Evolutionary conservation across 2,888 invertebrate genomes (phyloP), one percentile per base, ranked within the genome.

Genomic region (Diarsia rubi): DNA sequence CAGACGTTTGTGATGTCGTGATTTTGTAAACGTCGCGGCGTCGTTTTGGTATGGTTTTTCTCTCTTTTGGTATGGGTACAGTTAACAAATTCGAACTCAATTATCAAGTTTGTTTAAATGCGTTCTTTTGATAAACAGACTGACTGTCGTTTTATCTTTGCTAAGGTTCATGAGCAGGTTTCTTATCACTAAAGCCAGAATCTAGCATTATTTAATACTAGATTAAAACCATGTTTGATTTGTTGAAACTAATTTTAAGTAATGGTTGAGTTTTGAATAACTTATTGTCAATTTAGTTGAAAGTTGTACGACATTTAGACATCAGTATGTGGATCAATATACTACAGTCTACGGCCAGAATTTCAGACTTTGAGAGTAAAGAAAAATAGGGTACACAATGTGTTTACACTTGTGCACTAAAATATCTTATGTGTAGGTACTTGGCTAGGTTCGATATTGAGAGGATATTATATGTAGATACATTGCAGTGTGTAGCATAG

Each of bases 21-120:
- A 69, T 69, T 79, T 68, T 54, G 12, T 16, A 44, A 69, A 31
- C 42, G 52, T 16, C n/a, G n/a, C n/a, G n/a, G n/a, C n/a, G n/a
- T n/a, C 4, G n/a, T 52, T 45, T 60, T 5, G 31, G n/a, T 31
- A 44, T 31, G n/a, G 21, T 54, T 68, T 24, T 24, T 42, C n/a
- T 21, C 45, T n/a, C n/a, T n/a, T n/a, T n/a, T n/a, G n/a, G n/a
- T n/a, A n/a, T n/a, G n/a, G n/a, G n/a, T n/a, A n/a, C 5, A 31
- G 24, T 9, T 42, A 16, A n/a, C 14, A 24, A 21, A 4, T 44
- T 44, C 12, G 14, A 59, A 68, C 44, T 12, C 19, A 24, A 54
- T 19, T 16, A 16, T 11, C n/a, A 21, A 31, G 21, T 37, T 6
- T 21, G 8, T 14, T 64, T 0, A 64, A 19, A 1, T 14, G 24